phyloP scores from a whole-genome alignment of 2,113 vertebrate species.

The Melanostigma gelatinosum region DNA sequence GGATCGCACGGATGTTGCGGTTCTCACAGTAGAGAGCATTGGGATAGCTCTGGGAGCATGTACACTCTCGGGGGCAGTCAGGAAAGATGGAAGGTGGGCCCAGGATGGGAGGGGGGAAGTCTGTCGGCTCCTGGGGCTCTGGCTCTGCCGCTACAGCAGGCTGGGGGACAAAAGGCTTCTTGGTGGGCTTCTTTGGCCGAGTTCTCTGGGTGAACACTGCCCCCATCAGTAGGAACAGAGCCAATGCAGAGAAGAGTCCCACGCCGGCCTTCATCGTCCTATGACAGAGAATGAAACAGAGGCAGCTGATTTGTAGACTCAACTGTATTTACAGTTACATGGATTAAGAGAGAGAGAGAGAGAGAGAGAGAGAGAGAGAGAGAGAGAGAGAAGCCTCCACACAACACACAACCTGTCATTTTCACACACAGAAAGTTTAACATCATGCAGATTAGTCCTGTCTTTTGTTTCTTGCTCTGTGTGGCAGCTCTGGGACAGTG shows the following conservation, averaged over 20 bases:
- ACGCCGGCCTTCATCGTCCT: constrained; percentile 89
- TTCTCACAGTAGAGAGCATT: constrained; percentile 96
- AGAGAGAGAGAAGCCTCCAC: background rate
- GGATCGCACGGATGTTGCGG: constrained; percentile 92
- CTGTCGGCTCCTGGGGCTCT: constrained; percentile 90
- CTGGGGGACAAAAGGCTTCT: constrained; percentile 50
- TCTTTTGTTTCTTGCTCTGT: constrained; percentile 5
- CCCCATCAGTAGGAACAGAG: constrained; percentile 85
- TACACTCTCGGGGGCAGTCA: constrained; percentile 94
- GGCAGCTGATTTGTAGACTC: background rate
- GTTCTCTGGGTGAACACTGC: constrained; percentile 72
- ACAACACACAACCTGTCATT: constrained; percentile 1
- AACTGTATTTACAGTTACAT: background rate
- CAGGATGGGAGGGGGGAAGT: constrained; percentile 90
- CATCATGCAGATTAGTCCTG: background rate
- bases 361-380: background rate
- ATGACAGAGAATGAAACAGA: background rate
- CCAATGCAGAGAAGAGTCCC: constrained; percentile 84
- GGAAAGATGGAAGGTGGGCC: constrained; percentile 88
- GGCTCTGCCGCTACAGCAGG: constrained; percentile 62
- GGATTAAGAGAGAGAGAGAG: background rate
- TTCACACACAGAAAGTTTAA: background rate
- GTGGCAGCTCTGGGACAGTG: constrained; percentile 1
- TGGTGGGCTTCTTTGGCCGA: constrained; percentile 76
- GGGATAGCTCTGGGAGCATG: constrained; percentile 89